Base-by-base conservation (phyloP, 2,113 vertebrate genomes). In the Petrocephalus zakoni region DNA sequence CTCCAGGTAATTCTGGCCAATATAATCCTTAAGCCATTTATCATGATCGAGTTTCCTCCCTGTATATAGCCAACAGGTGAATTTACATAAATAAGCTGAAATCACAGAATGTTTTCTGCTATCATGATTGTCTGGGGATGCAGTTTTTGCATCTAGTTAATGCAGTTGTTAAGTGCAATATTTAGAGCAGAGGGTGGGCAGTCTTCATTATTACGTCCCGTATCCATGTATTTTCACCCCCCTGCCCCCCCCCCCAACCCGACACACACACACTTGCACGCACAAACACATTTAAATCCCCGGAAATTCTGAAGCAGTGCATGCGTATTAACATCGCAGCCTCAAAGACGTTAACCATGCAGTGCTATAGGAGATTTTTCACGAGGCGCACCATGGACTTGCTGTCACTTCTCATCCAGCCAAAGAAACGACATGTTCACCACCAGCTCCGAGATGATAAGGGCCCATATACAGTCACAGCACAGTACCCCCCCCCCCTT, bases 81-180 rank as follows among this genome's bases (percentile, higher is more conserved):
- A 95, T 93, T 95, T 92, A 94, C 94, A 94, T 93, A 96, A 96
- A 95, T 94, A 52, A 90, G 87, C 91, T 91, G 92, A 93, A 92
- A 93, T 94, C 93, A 94, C 93, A 92, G 90, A 94, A 85, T 94
- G 93, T 86, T 86, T 25, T 34, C 29, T 19, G 52, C 95, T 93
- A 90, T 90, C 83, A 1, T 34, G 34, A 78, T 90, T 34, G 5
- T 86, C 29, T 56, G 11, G 47, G 49, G 15, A 29, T 82, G 6
- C 0, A 11, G 7, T 49, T 83, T 47, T 47, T 47, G 49, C 25
- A 55, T 53, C 29, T 19, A 55, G 84, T 86, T 86, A 56, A 55
- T 34, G 52, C 52, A 56, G 13, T 56, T 85, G 29, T 53, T 86
- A 34, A 53, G 52, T 52, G 15, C 22, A 86, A 3, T 34, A 22